phyloP scores from a whole-genome alignment of 2,888 invertebrate species.

The Allophyes oxyacanthae region DNA sequence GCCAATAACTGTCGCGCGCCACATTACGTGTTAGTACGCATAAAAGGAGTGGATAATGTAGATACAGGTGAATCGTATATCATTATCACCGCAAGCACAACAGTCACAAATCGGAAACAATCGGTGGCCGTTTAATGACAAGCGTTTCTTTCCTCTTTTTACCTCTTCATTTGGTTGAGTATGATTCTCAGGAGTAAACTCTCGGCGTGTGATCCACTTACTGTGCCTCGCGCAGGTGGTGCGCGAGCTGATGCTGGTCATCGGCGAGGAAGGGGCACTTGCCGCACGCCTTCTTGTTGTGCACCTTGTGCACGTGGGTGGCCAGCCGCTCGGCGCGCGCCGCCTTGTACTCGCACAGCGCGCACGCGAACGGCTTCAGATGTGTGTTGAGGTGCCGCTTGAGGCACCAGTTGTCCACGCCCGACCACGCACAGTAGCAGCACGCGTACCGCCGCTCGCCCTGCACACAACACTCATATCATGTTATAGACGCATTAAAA shows the following conservation, averaged over 20 bases:
- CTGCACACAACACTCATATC: constrained; percentile 58
- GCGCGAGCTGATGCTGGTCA: constrained; percentile 93
- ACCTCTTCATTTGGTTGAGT: no score
- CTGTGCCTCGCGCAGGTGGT: constrained; percentile 94
- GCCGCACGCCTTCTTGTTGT: constrained; percentile 96
- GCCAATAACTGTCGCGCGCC: no score
- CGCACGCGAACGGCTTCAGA: constrained; percentile 96
- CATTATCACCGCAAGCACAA: no score
- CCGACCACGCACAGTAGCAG: constrained; percentile 97
- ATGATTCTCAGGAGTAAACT: no score
- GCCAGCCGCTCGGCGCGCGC: constrained; percentile 96
- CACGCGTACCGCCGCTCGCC: constrained; percentile 94
- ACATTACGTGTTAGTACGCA: no score
- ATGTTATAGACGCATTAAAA: no score
- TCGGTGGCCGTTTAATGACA: no score
- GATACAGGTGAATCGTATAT: no score
- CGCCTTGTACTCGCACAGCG: constrained; percentile 97
- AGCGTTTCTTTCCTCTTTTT: no score
- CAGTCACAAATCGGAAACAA: no score
- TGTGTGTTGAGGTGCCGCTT: constrained; percentile 98
- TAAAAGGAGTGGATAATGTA: no score
- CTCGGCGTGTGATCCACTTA: no score
- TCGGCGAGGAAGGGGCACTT: constrained; percentile 96
- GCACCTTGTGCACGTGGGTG: constrained; percentile 97
- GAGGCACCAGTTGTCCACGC: constrained; percentile 97